Conservation (phyloP, 64 coral and sea anemone genomes). For the Anthopleura sola region DNA sequence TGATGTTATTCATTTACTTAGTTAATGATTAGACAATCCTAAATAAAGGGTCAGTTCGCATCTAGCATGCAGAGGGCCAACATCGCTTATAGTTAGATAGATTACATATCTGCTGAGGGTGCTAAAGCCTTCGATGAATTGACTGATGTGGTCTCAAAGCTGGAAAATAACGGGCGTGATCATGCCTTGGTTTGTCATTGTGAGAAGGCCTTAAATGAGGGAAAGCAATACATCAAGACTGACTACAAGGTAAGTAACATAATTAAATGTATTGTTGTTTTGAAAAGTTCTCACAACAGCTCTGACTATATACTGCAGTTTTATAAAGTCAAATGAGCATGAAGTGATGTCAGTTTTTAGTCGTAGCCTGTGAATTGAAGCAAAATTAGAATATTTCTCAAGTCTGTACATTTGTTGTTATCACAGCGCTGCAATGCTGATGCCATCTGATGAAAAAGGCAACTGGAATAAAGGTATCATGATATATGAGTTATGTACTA, state of each 20-base stretch:
- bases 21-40: no score
- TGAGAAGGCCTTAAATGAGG: slow-evolving; percentile 26
- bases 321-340: no score
- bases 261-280: no score
- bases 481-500: no score
- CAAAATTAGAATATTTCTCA: no score
- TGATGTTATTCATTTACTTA: no score
- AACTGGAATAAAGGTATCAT: background rate
- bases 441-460: background rate
- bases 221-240: slow-evolving; percentile 51
- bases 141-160: slow-evolving; percentile 10
- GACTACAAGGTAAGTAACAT: slow-evolving; percentile 39
- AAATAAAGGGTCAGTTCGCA: no score
- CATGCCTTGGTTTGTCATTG: slow-evolving; percentile 20
- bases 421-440: background rate
- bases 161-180: background rate
- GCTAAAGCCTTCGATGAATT: slow-evolving; percentile 42
- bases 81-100: background rate
- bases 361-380: no score
- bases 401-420: background rate
- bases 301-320: background rate
- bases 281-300: background rate
- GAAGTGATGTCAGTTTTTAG: no score
- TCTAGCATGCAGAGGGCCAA: no score
- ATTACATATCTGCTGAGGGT: slow-evolving; percentile 32